A percentile compares a stretch with the other conserved stretches of the same genome.
Evolutionary conservation across 2,113 vertebrate genomes (phyloP).

Genomic region (Megalops atlanticus): DNA sequence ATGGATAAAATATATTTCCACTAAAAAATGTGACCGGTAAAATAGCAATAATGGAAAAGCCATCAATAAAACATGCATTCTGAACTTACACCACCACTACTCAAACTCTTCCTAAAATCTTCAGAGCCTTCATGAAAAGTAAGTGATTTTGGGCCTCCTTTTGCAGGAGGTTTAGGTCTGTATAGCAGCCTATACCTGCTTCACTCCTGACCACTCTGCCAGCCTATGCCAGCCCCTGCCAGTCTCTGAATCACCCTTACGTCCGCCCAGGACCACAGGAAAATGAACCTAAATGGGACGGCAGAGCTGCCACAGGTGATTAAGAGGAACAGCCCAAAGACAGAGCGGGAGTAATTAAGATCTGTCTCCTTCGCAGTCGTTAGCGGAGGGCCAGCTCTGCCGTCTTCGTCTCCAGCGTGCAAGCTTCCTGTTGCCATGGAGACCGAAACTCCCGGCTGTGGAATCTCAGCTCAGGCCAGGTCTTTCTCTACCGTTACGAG

Average conservation of each 20-base stretch:
- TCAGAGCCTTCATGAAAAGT: neutral
- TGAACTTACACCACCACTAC: neutral
- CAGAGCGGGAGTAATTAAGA: slow-evolving; percentile 49
- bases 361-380: slow-evolving; percentile 41
- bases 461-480: slow-evolving; percentile 37
- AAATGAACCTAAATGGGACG: slow-evolving; percentile 32
- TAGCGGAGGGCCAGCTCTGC: slow-evolving; percentile 36
- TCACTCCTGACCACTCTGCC: neutral
- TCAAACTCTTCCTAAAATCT: neutral
- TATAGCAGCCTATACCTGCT: no score
- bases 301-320: slow-evolving; percentile 41
- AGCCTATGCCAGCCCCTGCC: neutral
- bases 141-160: neutral
- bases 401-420: slow-evolving; percentile 35
- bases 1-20: slow-evolving; percentile 3
- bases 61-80: slow-evolving; percentile 18
- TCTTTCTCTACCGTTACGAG: slow-evolving; percentile 34
- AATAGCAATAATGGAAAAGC: slow-evolving; percentile 24
- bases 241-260: neutral
- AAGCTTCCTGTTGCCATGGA: slow-evolving; percentile 40
- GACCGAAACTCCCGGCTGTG: slow-evolving; percentile 36
- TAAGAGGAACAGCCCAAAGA: slow-evolving; percentile 38
- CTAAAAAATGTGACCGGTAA: slow-evolving; percentile 20
- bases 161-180: neutral
- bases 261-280: slow-evolving; percentile 3